Evolutionary conservation across 1,140 invertebrate species (phyloP).

Genomic region (Drosophila kanapiae): DNA sequence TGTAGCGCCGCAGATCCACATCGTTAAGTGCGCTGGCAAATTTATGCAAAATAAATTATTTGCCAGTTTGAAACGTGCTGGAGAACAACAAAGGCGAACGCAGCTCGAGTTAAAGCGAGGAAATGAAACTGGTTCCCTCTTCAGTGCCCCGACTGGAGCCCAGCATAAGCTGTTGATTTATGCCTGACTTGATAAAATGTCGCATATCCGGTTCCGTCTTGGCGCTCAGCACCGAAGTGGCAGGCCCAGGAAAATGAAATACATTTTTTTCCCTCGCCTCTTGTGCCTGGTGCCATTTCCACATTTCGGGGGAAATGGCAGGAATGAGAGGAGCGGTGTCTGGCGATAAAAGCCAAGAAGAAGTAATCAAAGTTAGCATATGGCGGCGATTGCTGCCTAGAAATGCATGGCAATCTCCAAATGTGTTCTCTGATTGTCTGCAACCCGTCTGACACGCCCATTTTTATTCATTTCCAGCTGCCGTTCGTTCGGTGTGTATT

Average conservation of each 20-base stretch:
- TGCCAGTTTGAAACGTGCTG: constrained; percentile 48
- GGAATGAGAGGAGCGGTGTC: not conserved
- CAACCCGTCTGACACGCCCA: constrained; percentile 56
- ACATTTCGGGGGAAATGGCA: constrained; percentile 5
- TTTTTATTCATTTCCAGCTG: constrained; percentile 49
- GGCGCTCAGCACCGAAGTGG: constrained; percentile 14
- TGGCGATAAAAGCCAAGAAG: constrained; percentile 60
- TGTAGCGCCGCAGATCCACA: constrained; percentile 37
- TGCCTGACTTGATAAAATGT: constrained; percentile 64
- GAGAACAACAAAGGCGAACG: constrained; percentile 28
- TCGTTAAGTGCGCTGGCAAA: constrained; percentile 62
- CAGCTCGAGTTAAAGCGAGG: constrained; percentile 17
- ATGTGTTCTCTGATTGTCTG: constrained; percentile 70
- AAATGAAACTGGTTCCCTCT: not conserved
- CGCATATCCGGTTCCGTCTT: constrained; percentile 49
- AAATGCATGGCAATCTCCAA: constrained; percentile 69
- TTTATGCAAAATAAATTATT: constrained; percentile 69
- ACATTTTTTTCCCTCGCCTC: constrained; percentile 18
- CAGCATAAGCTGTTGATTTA: constrained; percentile 62
- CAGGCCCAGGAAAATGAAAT: constrained; percentile 56
- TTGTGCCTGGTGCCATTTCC: not conserved
- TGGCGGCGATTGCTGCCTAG: constrained; percentile 47
- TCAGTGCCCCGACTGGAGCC: constrained; percentile 4
- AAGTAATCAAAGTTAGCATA: constrained; percentile 75
- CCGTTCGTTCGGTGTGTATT: constrained; percentile 1